Evolutionary conservation across 2,797 vertebrate genomes (phyloP).

Genomic region (Hydrocynus forskahlii): DNA sequence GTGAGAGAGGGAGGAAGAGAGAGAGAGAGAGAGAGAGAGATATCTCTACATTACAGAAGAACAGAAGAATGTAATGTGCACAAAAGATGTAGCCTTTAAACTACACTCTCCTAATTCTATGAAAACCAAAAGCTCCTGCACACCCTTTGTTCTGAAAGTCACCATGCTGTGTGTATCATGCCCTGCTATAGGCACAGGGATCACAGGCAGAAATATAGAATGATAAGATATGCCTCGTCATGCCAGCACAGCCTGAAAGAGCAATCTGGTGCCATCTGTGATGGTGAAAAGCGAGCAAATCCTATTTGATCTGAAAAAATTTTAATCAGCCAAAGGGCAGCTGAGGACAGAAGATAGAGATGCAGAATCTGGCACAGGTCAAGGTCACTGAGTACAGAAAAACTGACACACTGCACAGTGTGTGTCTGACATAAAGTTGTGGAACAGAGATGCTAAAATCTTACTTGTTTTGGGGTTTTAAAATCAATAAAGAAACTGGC

Average conservation of each 20-base stretch:
- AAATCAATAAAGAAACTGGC: no score
- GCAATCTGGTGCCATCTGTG: constrained; percentile 68
- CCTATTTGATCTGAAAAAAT: constrained; percentile 55
- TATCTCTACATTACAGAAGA: neutral
- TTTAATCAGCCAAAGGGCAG: constrained; percentile 58
- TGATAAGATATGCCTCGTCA: constrained; percentile 34
- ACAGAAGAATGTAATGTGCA: neutral
- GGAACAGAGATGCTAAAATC: neutral
- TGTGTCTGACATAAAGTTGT: neutral
- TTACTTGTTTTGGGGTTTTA: no score
- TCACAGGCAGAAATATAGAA: constrained; percentile 22
- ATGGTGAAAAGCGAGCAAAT: constrained; percentile 56
- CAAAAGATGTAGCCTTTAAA: neutral
- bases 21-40: neutral
- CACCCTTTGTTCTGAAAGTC: constrained; percentile 7
- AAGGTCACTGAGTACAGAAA: constrained; percentile 59
- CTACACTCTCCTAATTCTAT: neutral
- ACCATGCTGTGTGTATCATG: constrained; percentile 33
- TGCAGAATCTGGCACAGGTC: constrained; percentile 47
- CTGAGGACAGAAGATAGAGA: constrained; percentile 32
- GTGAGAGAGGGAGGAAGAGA: neutral
- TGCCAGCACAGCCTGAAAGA: constrained; percentile 57
- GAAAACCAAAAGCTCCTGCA: neutral
- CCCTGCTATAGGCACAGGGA: constrained; percentile 48
- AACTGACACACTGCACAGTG: neutral